Evolutionary conservation across 2,113 vertebrate species (phyloP).

Genomic region (Onychorhynchus coronatus): DNA sequence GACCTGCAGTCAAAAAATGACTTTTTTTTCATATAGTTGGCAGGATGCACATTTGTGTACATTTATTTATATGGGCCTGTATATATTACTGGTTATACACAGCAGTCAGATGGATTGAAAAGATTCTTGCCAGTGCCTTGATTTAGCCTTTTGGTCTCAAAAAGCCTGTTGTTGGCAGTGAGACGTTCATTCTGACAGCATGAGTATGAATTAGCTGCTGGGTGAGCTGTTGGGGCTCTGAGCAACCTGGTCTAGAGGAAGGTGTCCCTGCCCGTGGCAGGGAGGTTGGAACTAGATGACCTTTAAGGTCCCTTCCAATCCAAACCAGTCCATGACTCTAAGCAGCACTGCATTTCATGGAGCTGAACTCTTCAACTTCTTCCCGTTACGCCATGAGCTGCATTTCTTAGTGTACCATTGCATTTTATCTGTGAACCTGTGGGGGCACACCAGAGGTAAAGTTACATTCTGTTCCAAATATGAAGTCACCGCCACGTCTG

Average conservation of each 20-base stretch:
- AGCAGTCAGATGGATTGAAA: background rate
- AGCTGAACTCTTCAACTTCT: background rate
- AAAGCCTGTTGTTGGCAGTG: background rate
- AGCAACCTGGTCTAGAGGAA: background rate
- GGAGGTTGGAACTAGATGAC: background rate
- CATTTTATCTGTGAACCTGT: background rate
- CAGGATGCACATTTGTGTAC: background rate
- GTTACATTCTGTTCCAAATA: background rate
- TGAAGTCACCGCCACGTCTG: rapidly evolving
- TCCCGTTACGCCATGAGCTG: background rate
- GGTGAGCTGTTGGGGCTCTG: background rate
- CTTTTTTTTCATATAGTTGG: background rate
- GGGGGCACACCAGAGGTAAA: background rate
- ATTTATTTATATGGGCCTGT: background rate
- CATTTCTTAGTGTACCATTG: background rate
- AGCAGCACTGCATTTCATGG: background rate
- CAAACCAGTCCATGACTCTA: background rate
- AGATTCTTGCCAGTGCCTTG: background rate
- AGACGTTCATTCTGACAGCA: background rate
- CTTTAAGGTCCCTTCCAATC: background rate
- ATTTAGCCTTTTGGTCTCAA: background rate
- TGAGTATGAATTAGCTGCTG: background rate
- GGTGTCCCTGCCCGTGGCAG: background rate
- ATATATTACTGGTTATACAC: background rate
- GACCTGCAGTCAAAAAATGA: background rate